phyloP scores from a whole-genome alignment of 2,113 vertebrate species.

The Helogale parvula region DNA sequence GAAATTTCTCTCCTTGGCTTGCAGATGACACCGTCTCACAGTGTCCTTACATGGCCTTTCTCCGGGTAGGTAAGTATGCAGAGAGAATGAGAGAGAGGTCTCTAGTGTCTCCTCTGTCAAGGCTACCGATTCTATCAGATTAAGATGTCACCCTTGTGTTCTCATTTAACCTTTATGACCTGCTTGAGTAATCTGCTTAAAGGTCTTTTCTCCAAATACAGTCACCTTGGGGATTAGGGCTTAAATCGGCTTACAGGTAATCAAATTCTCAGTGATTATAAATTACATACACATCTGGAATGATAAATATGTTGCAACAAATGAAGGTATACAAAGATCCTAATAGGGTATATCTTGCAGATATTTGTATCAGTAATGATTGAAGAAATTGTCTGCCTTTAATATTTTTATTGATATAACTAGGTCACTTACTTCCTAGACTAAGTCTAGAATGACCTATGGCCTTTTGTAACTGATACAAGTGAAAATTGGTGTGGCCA shows the following conservation, averaged over 20 bases:
- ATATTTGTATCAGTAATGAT: background rate
- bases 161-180: background rate
- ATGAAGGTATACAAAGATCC: background rate
- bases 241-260: background rate
- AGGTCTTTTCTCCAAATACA: background rate
- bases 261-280: background rate
- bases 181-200: background rate
- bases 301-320: background rate
- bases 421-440: background rate
- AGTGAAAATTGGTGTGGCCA: background rate
- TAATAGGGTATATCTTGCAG: background rate
- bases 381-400: background rate
- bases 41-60: background rate
- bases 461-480: background rate
- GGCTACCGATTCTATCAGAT: background rate
- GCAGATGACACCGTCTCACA: accelerated
- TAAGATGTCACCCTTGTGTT: background rate
- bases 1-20: background rate
- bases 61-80: background rate
- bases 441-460: background rate
- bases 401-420: background rate
- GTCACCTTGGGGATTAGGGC: background rate
- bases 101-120: background rate
- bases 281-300: background rate
- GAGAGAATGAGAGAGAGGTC: background rate